Conservation (phyloP, 2,113 vertebrate genomes). For the Zingel zingel region DNA sequence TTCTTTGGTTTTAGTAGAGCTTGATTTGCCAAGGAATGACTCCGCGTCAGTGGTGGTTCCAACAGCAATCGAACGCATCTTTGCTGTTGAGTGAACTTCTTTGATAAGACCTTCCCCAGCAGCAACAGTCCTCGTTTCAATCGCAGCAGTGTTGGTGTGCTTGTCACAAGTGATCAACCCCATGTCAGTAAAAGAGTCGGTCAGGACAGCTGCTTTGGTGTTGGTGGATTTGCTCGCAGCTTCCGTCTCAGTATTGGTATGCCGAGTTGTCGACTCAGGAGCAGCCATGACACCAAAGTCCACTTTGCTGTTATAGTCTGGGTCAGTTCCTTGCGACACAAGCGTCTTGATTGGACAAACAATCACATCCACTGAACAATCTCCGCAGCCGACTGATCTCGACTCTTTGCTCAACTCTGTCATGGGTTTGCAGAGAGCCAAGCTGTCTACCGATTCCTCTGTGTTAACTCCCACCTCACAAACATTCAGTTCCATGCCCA, state of each 20-base stretch:
- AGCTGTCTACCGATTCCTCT: constrained; percentile 67
- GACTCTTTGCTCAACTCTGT: constrained; percentile 60
- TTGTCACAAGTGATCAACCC: constrained; percentile 83
- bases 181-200: constrained; percentile 87
- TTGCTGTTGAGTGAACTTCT: constrained; percentile 83
- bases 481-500: constrained; percentile 80
- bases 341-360: constrained; percentile 78
- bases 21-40: constrained; percentile 75
- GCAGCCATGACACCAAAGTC: constrained; percentile 86
- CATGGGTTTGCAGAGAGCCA: constrained; percentile 49
- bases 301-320: constrained; percentile 74
- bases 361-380: constrained; percentile 87
- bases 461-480: constrained; percentile 89
- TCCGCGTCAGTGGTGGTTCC: constrained; percentile 86
- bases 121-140: constrained; percentile 87
- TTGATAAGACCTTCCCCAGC: constrained; percentile 93
- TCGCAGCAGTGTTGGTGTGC: constrained; percentile 86
- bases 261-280: constrained; percentile 81
- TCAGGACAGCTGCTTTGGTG: constrained; percentile 75
- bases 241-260: constrained; percentile 84
- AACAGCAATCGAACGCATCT: constrained; percentile 89
- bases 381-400: constrained; percentile 89
- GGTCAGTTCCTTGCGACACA: constrained; percentile 80
- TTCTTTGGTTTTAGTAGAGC: constrained; percentile 90
- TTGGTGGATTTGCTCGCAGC: constrained; percentile 84